Base-by-base conservation (phyloP, 2,113 vertebrate genomes). In the Etheostoma cragini region DNA sequence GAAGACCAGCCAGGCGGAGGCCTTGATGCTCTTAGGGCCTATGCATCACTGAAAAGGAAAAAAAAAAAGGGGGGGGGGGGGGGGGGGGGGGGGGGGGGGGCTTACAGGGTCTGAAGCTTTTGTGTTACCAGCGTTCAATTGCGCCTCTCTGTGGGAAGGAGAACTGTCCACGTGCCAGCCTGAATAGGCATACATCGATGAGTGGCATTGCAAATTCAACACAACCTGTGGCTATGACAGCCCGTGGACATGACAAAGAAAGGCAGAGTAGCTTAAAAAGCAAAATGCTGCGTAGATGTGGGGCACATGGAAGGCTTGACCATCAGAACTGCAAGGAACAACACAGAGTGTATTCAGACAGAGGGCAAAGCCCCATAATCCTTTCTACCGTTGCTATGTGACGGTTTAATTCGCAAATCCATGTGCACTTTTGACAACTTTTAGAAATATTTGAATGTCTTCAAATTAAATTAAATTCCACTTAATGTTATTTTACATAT, bases 161-260 rank as follows among this genome's bases (percentile, higher is more conserved):
- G 87, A 89, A 86, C 91, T 92, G 93, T 94, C 92, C 92, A 94
- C 92, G 93, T 93, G 93, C 92, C 92, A 92, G 87, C 83, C 89
- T 93, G 91, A 93, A 94, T 92, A 92, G 92, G 91, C 89, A 78
- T 24, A 87, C 90, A 86, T 89, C 80, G 85, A 90, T 90, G 91
- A 94, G 90, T 93, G 92, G 93, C 91, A 92, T 91, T 91, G 83
- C 91, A 85, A 91, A 94, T 93, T 90, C 91, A 89, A 90, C 92
- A 86, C 92, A 93, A 93, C 92, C 91, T 94, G 93, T 93, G 87
- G 92, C 92, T 88, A 90, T 89, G 91, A 92, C 93, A 90, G 89
- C 82, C 70, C 85, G 88, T 81, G 91, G 73, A 89, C 64, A 72
- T 85, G 84, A 93, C 88, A 91, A 91, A 92, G 88, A 82, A 81